A percentile compares a stretch with the other conserved stretches of the same genome.
phyloP scores from a whole-genome alignment of 2,797 vertebrate species.

The Psittacula echo region DNA sequence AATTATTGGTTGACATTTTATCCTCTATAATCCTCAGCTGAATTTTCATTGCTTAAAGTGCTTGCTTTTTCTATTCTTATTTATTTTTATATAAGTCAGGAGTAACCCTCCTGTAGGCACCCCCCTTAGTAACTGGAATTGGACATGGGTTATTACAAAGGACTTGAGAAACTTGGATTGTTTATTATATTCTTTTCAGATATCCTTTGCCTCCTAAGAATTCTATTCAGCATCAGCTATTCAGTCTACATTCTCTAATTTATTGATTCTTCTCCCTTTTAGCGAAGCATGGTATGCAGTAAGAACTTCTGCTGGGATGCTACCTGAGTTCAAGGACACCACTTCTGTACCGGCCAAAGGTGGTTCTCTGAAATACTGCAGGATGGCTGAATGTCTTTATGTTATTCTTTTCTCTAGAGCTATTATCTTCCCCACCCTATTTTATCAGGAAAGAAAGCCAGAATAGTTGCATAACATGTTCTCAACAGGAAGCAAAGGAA shows the following conservation, averaged over 20 bases:
- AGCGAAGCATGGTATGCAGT: not conserved
- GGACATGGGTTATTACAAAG: not conserved
- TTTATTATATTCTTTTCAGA: not conserved
- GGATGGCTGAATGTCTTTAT: not conserved
- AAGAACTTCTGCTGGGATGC: not conserved
- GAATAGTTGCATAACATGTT: not conserved
- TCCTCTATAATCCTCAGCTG: not conserved
- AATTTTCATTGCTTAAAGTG: not conserved
- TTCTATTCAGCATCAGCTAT: not conserved
- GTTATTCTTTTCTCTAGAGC: not conserved
- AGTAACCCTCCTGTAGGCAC: not conserved
- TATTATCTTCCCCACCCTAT: not conserved
- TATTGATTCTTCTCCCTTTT: constrained; percentile 12
- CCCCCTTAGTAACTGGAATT: not conserved
- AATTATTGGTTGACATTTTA: not conserved
- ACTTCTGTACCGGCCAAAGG: not conserved
- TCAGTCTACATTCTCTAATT: not conserved
- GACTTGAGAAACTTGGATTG: not conserved
- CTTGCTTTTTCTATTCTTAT: not conserved
- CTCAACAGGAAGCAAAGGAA: constrained; percentile 15
- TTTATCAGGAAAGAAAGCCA: not conserved
- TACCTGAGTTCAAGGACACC: not conserved
- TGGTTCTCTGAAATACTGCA: not conserved
- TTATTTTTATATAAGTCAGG: not conserved
- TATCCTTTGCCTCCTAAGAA: not conserved